phyloP scores from a whole-genome alignment of 2,888 invertebrate genomes.

The Apodemia hepburni region DNA sequence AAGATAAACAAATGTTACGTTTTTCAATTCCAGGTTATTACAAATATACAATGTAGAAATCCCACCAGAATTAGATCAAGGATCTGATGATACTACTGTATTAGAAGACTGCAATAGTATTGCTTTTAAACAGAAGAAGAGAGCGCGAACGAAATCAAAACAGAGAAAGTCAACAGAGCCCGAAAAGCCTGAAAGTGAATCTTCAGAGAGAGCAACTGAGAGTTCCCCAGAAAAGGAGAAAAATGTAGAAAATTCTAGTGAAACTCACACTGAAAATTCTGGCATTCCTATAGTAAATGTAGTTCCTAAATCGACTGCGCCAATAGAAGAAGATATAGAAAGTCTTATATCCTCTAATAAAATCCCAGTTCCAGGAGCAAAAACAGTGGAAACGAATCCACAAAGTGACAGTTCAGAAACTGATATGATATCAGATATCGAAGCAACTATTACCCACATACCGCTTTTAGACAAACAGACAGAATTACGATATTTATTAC shows the following conservation, averaged over 20 bases:
- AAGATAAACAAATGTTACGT: background rate
- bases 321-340: slow-evolving; percentile 70
- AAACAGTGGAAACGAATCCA: slow-evolving; percentile 40
- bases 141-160: slow-evolving; percentile 62
- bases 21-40: slow-evolving; percentile 80
- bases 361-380: slow-evolving; percentile 64
- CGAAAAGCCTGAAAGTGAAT: slow-evolving; percentile 59
- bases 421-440: slow-evolving; percentile 51
- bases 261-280: slow-evolving; percentile 19
- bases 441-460: slow-evolving; percentile 40
- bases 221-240: slow-evolving; percentile 61
- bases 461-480: slow-evolving; percentile 68
- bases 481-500: slow-evolving; percentile 66
- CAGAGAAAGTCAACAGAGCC: slow-evolving; percentile 60
- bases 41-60: slow-evolving; percentile 86
- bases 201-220: slow-evolving; percentile 56
- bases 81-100: slow-evolving; percentile 55
- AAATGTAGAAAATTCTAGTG: slow-evolving; percentile 34
- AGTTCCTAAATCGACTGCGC: slow-evolving; percentile 32
- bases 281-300: slow-evolving; percentile 14
- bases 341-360: slow-evolving; percentile 74
- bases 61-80: slow-evolving; percentile 77
- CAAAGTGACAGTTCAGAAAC: slow-evolving; percentile 56
- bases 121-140: slow-evolving; percentile 60
- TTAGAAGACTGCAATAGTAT: slow-evolving; percentile 46